These are phyloP conservation scores for Trochalopteron elliotii DNA, from an alignment of 2,113 vertebrate genomes.

Conservation along the genomic window DNA sequence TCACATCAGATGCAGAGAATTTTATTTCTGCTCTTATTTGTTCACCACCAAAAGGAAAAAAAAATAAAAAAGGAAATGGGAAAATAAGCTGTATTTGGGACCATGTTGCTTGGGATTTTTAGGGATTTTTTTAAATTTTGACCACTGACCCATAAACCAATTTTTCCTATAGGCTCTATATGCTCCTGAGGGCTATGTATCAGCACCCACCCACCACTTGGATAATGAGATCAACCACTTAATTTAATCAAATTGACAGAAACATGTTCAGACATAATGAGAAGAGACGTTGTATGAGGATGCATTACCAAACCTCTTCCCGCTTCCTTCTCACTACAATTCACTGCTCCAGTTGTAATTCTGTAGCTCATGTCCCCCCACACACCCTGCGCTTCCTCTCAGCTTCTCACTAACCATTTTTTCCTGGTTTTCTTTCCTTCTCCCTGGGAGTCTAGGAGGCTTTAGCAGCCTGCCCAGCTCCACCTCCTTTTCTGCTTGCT, in stretches of 20 bases:
- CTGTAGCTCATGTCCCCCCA: not conserved
- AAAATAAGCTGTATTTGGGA: not conserved
- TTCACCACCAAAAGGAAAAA: not conserved
- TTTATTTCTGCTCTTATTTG: not conserved
- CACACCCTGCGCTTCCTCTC: not conserved
- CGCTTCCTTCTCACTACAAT: not conserved
- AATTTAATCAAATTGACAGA: conserved; percentile 4
- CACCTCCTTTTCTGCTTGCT: conserved; percentile 34
- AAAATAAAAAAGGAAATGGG: not conserved
- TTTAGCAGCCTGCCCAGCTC: conserved; percentile 11
- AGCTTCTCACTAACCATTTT: not conserved
- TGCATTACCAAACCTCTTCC: not conserved
- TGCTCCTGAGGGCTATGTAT: not conserved
- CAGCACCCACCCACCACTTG: not conserved
- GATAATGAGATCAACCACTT: not conserved
- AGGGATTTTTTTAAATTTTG: not conserved
- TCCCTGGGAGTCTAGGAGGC: not conserved
- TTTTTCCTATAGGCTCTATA: not conserved
- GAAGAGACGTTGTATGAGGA: not conserved
- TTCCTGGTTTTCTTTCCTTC: not conserved
- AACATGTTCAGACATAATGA: not conserved
- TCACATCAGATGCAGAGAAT: not conserved
- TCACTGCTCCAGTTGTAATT: not conserved
- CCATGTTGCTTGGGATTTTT: not conserved
- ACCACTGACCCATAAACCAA: not conserved